Percentiles rank a stretch among this genome's conserved stretches.
Conservation (phyloP, 2,888 invertebrate genomes). For the Ephialtes manifestator region DNA sequence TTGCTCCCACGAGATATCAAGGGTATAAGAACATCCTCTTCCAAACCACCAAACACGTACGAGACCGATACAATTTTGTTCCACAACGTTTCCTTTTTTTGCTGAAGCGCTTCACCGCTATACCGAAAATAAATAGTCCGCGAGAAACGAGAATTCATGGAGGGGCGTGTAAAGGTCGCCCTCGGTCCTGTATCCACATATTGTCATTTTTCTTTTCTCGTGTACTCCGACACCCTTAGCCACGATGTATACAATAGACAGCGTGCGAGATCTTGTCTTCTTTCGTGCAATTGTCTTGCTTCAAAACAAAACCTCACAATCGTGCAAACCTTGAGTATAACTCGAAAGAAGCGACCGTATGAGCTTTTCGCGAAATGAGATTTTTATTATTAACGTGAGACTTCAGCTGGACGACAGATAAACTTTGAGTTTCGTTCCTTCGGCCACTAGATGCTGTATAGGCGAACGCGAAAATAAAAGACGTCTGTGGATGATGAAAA, state of each 20-base stretch:
- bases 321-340: conserved; percentile 24
- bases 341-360: conserved; percentile 21
- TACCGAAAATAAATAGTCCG: conserved; percentile 44
- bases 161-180: conserved; percentile 8
- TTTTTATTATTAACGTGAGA: conserved; percentile 54
- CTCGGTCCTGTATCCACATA: neutral
- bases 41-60: neutral
- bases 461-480: neutral
- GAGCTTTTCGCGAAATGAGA: conserved; percentile 50
- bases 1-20: neutral
- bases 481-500: neutral
- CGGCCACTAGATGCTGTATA: conserved; percentile 35
- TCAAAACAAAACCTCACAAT: conserved; percentile 15
- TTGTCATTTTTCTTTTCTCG: conserved; percentile 49
- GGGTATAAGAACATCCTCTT: neutral
- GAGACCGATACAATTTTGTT: conserved; percentile 31
- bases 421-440: neutral
- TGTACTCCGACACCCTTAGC: neutral
- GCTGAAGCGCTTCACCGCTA: neutral
- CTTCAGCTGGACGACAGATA: conserved; percentile 23
- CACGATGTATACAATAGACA: conserved; percentile 1
- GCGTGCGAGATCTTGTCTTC: conserved; percentile 19
- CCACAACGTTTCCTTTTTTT: neutral
- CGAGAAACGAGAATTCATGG: conserved; percentile 16
- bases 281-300: conserved; percentile 41